Evolutionary conservation across 2,113 vertebrate species (phyloP), one percentile per base, ranked within the genome.

Genomic region (Daboia siamensis): DNA sequence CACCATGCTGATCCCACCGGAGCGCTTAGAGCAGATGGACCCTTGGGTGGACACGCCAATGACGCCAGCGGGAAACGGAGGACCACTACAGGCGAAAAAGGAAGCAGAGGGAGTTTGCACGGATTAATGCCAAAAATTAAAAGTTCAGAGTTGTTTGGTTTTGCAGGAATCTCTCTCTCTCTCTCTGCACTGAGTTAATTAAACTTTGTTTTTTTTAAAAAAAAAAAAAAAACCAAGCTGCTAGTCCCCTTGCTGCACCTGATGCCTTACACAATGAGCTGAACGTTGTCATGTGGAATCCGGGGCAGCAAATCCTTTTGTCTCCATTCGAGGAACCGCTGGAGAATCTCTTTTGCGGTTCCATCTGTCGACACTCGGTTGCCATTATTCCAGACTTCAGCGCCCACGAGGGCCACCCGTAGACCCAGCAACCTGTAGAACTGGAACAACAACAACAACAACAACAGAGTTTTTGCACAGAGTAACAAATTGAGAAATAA

Each of bases 1-100:
- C 93, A 99, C 99, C 98, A 98, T 97, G 92, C 98, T 99, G 95
- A 99, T 97, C 0, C 99, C 99, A 0, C 98, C 99, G 0, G 99
- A 99, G 56, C 98, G 95, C 4, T 97, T 97, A 52, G 98, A 99
- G 85, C 99, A 99, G 97, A 99, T 98, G 93, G 99, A 99, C 6
- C 96, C 97, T 96, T 99, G 98, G 7, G 98, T 97, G 0, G 99
- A 97, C 97, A 98, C 98, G 29, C 99, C 99, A 89, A 99, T 98
- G 0, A 96, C 95, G 46, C 98, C 98, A 0, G 98, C 98, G 0
- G 97, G 97, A 24, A 99, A 99, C 0, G 93, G 96, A 7, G 94
- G 94, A 0, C 98, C 98, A 89, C 99, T 99, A 6, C 3, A 17
- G 69, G 15, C 6, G 17, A 15, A 11, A 11, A 12, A 55, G 54